phyloP scores from a whole-genome alignment of 2,797 vertebrate genomes.

The Ctenopoma kingsleyae region DNA sequence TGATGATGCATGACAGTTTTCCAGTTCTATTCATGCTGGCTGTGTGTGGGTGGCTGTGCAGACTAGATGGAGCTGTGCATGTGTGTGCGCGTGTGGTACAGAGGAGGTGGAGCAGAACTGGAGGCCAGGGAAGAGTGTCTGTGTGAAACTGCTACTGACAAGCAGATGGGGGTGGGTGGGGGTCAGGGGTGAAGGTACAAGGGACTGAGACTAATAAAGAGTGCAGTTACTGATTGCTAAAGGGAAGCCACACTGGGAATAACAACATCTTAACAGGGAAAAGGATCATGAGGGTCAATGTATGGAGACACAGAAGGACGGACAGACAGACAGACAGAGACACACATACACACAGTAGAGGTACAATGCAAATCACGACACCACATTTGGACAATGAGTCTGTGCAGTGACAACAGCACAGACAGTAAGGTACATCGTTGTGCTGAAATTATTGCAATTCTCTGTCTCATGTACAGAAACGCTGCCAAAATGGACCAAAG shows the following conservation, averaged over 20 bases:
- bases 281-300: slow-evolving; percentile 15
- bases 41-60: slow-evolving; percentile 66
- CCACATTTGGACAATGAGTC: slow-evolving; percentile 41
- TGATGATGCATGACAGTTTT: slow-evolving; percentile 77
- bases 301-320: slow-evolving; percentile 1
- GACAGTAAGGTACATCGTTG: not conserved
- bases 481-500: slow-evolving; percentile 4
- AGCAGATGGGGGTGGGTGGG: slow-evolving; percentile 51
- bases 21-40: slow-evolving; percentile 69
- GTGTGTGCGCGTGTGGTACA: slow-evolving; percentile 33
- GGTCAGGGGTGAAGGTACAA: slow-evolving; percentile 40
- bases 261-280: slow-evolving; percentile 42
- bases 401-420: slow-evolving; percentile 11
- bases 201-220: slow-evolving; percentile 56
- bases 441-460: slow-evolving; percentile 4
- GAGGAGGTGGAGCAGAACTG: slow-evolving; percentile 58
- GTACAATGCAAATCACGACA: slow-evolving; percentile 15
- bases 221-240: slow-evolving; percentile 33
- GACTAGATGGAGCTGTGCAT: slow-evolving; percentile 56
- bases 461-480: not conserved
- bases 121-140: slow-evolving; percentile 61
- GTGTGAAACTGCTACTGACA: slow-evolving; percentile 72
- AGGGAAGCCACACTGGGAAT: slow-evolving; percentile 37
- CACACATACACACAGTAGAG: not conserved
- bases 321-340: not conserved